Percentiles rank a stretch among this genome's conserved stretches.
Conservation (phyloP, 2,888 invertebrate species). For the Agrenia bidenticulata region DNA sequence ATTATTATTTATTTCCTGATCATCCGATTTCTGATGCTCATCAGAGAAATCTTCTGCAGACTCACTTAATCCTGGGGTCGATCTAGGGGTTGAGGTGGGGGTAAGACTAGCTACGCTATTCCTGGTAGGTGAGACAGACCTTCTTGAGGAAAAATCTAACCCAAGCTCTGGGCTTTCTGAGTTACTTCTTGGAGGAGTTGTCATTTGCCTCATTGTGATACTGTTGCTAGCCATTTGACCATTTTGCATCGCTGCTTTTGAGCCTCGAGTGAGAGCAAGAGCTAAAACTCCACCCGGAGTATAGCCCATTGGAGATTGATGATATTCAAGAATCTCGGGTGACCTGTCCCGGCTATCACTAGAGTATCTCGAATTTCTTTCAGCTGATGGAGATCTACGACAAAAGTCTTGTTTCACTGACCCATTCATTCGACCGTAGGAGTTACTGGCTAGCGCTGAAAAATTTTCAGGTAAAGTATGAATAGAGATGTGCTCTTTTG, state of each 20-base stretch:
- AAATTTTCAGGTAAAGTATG: slow-evolving; percentile 11
- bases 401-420: slow-evolving; percentile 1
- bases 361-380: slow-evolving; percentile 17
- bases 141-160: slow-evolving; percentile 40
- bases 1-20: slow-evolving; percentile 17
- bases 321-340: slow-evolving; percentile 37
- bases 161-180: slow-evolving; percentile 48
- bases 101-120: slow-evolving; percentile 46
- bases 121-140: slow-evolving; percentile 46
- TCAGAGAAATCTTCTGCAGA: slow-evolving; percentile 39
- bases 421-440: background rate
- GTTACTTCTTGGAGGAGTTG: slow-evolving; percentile 43
- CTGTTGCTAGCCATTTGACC: slow-evolving; percentile 2
- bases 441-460: background rate
- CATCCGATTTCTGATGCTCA: slow-evolving; percentile 19
- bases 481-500: background rate
- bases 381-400: slow-evolving; percentile 23
- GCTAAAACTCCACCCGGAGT: slow-evolving; percentile 52
- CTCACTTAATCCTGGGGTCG: slow-evolving; percentile 47
- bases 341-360: slow-evolving; percentile 34
- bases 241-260: slow-evolving; percentile 45
- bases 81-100: slow-evolving; percentile 48
- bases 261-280: slow-evolving; percentile 50
- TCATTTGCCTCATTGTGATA: background rate
- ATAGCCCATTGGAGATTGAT: slow-evolving; percentile 15